A percentile compares a stretch with the other conserved stretches of the same genome.
Conservation (phyloP, 2,888 invertebrate genomes). For the Polymixis flavicincta region DNA sequence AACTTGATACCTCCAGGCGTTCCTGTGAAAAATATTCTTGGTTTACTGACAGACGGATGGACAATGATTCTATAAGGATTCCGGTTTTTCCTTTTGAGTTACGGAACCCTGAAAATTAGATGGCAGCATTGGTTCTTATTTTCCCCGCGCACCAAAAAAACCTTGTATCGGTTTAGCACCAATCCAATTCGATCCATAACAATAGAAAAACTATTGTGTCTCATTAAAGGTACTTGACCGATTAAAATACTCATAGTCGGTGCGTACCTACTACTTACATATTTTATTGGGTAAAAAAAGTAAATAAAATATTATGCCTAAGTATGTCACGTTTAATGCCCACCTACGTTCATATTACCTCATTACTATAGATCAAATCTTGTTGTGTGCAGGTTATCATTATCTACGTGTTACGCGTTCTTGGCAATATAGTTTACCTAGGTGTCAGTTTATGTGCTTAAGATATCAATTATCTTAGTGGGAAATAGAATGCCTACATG, state of each 20-base stretch:
- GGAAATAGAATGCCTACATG: slow-evolving; percentile 16
- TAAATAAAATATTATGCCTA: background rate
- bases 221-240: no score
- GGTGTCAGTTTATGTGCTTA: background rate
- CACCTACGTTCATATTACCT: background rate
- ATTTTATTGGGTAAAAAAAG: background rate
- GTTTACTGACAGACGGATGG: no score
- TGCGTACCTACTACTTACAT: background rate
- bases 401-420: background rate
- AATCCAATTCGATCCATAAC: no score
- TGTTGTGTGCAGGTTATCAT: slow-evolving; percentile 18
- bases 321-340: background rate
- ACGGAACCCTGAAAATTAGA: no score
- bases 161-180: no score
- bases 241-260: background rate
- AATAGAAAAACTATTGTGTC: no score
- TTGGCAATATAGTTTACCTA: background rate
- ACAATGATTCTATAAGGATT: no score
- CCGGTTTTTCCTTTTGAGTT: no score
- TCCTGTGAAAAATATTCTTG: no score
- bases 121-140: no score
- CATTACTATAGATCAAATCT: slow-evolving; percentile 2
- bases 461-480: slow-evolving; percentile 37
- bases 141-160: no score
- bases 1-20: no score